Base-by-base conservation (phyloP, 2,113 vertebrate species). In the Epinephelus cyanopodus region DNA sequence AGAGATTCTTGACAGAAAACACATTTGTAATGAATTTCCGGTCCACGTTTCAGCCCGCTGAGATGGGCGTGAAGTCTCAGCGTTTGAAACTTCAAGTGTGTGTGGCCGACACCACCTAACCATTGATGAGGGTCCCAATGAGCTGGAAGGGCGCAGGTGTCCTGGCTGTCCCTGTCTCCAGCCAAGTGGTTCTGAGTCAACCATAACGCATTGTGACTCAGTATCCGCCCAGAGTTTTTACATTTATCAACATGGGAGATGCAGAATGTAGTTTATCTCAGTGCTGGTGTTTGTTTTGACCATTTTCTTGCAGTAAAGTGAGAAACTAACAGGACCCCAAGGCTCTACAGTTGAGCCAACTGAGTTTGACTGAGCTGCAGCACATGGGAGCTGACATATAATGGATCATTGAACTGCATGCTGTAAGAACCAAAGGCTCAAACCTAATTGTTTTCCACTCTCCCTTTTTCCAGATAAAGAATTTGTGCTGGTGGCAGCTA, bases 91-190 rank as follows among this genome's bases (percentile, higher is more conserved):
- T 57, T 52, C 47, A 3, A 58, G 21, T 25, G 57, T 60, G 56
- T 81, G 82, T 76, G 69, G 79, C 47, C 13, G n/a, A 50, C 68
- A 25, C n/a, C 33, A 9, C 15, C 69, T 13, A 13, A 57, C 39
- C 66, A 29, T 17, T 18, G 68, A 71, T 0, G 48, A 74, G 58
- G 75, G 52, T 82, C 60, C 68, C 27, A 74, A 71, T 68, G 78
- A 88, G 21, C 48, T 64, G 69, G 74, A 87, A 69, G n/a, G 57
- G 3, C 15, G 18, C 82, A 73, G 80, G 85, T 86, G 80, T 84
- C 58, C 62, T 63, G 77, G 37, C 45, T 63, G 42, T 61, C 17
- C 33, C n/a, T 11, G 7, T 74, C 47, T n/a, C 27, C 50, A 17
- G 78, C 52, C 65, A 53, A 72, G 60, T 45, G 48, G 45, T 53